Evolutionary conservation across 2,888 invertebrate species (phyloP), one percentile per base, ranked within the genome.

Genomic region (Bembecia ichneumoniformis): DNA sequence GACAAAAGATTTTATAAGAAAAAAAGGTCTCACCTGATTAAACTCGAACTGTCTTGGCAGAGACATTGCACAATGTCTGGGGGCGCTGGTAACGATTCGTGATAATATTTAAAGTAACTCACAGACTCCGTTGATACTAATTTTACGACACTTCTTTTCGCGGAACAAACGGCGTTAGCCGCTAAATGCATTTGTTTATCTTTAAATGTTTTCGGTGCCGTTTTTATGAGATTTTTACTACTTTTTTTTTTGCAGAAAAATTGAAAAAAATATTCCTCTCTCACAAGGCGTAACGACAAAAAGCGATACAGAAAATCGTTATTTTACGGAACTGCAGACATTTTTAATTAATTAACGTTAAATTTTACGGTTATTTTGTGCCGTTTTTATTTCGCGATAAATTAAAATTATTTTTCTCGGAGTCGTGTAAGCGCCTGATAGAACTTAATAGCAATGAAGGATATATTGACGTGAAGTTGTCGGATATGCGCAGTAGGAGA

Each of bases 41-140:
- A 89, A 89, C 59, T 88, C 87, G 71, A 90, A 90, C 68, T 90
- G 89, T 60, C 90, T 76, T 51, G 90, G 90, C 57, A 90, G 64
- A 63, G 90, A 90, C 90, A 90, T 90, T 52, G 51, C 52, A 35
- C 15, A 10, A 68, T 76, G 52, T 79, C 71, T 2, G 86, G 86
- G 15, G 86, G 83, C 0, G 83, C 83, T n/a, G 82, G 80, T 51
- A 83, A 54, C 0, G 77, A 70, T 47, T 77, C 63, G 7, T 66
- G 63, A 3, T 63, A 63, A 52, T 68, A 73, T 17, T 64, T 68
- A 68, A 79, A 77, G 54, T 81, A 75, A 46, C 84, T 83, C 53
- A 86, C 86, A 0, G 86, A 77, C 51, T 87, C 86, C 53, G 86
- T 87, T 0, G 83, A 83, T 52, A 72, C 76, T 51, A 84, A 61